A percentile compares a stretch with the other conserved stretches of the same genome.
Evolutionary conservation across 2,888 invertebrate species (phyloP).

Genomic region (Lamellibrachia satsuma): DNA sequence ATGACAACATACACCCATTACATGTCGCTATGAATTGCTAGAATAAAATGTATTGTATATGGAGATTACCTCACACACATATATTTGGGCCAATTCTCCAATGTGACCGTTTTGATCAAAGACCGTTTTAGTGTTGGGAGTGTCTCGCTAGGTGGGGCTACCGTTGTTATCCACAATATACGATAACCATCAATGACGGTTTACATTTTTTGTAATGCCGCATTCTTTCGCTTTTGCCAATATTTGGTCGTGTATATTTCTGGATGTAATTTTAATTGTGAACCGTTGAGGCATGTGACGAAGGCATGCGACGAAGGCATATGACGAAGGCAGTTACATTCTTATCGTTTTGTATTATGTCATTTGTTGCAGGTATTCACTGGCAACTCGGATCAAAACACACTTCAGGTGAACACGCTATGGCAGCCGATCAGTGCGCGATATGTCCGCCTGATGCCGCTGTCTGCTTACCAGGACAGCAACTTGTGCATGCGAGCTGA

Average conservation of each 20-base stretch:
- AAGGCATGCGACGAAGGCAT: not conserved
- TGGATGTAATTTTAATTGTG: not conserved
- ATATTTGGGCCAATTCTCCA: no score
- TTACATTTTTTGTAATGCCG: not conserved
- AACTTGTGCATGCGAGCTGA: conserved; percentile 36
- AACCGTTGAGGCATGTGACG: not conserved
- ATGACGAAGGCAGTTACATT: not conserved
- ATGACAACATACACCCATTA: no score
- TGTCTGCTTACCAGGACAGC: not conserved
- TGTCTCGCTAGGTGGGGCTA: no score
- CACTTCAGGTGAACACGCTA: conserved; percentile 29
- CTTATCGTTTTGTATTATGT: not conserved
- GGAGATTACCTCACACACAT: no score
- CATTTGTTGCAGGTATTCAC: conserved; percentile 31
- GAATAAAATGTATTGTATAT: no score
- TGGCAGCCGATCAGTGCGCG: conserved; percentile 36
- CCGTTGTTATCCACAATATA: not conserved
- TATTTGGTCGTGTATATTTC: not conserved
- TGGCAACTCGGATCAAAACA: conserved; percentile 33
- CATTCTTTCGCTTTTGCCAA: not conserved
- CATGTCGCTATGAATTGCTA: no score
- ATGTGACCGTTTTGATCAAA: no score
- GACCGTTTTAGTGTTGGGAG: no score
- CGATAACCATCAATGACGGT: not conserved
- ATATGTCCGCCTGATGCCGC: conserved; percentile 31